These are phyloP conservation scores for Penaeus indicus DNA, from an alignment of 1,140 invertebrate genomes.

Conservation along the genomic window DNA sequence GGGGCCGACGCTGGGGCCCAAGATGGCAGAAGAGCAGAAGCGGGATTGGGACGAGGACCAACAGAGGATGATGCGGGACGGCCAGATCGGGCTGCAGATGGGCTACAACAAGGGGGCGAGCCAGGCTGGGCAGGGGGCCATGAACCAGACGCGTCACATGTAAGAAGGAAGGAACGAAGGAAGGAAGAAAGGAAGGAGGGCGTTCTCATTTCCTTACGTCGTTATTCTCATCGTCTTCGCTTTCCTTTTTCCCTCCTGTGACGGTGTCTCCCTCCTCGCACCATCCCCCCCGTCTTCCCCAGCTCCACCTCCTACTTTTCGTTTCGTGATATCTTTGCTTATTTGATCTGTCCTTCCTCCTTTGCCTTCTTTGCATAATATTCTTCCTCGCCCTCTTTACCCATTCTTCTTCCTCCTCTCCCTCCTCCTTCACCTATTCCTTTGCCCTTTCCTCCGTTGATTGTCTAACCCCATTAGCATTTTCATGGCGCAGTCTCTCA, in stretches of 20 bases:
- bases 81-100: constrained; percentile 94
- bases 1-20: constrained; percentile 90
- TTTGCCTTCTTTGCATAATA: neutral
- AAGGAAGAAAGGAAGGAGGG: neutral
- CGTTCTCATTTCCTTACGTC: neutral
- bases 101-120: constrained; percentile 89
- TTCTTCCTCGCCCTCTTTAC: neutral
- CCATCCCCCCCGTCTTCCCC: no score
- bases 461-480: neutral
- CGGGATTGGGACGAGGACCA: constrained; percentile 95
- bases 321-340: neutral
- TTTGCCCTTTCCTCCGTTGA: neutral
- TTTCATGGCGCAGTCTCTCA: no score
- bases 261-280: neutral
- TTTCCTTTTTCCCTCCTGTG: neutral
- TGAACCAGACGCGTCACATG: constrained; percentile 97
- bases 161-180: constrained; percentile 72
- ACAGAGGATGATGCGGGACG: constrained; percentile 85
- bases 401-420: neutral
- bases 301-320: constrained; percentile 17
- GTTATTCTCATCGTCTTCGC: neutral
- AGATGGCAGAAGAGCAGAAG: constrained; percentile 95
- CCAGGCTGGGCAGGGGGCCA: constrained; percentile 84
- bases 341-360: constrained; percentile 8
- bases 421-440: neutral